Percentiles rank a stretch among this genome's conserved stretches.
phyloP scores from a whole-genome alignment of 2,113 vertebrate genomes.

The Xyrauchen texanus region DNA sequence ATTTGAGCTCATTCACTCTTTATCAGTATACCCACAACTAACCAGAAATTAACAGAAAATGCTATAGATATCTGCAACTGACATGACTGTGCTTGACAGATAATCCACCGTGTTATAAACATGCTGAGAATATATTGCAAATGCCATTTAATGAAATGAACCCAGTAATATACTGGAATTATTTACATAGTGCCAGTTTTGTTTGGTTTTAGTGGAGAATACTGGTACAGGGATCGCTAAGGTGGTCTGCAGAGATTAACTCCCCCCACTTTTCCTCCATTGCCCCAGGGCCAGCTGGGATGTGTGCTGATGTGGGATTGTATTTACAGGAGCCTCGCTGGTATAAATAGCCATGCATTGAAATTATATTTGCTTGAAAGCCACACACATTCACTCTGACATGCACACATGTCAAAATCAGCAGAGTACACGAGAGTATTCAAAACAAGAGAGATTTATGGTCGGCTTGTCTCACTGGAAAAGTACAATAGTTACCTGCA shows the following conservation, averaged over 20 bases:
- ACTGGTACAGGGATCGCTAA: constrained; percentile 60
- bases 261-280: constrained; percentile 39
- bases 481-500: neutral
- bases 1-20: neutral
- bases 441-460: constrained; percentile 23
- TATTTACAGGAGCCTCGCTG: constrained; percentile 47
- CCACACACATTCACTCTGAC: constrained; percentile 18
- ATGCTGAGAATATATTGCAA: constrained; percentile 36
- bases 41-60: neutral
- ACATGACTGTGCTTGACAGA: constrained; percentile 56
- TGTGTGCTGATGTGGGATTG: constrained; percentile 53
- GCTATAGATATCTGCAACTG: constrained; percentile 35
- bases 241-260: constrained; percentile 71
- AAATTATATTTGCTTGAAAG: constrained; percentile 46
- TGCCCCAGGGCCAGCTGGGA: constrained; percentile 57
- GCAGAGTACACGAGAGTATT: constrained; percentile 28
- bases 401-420: constrained; percentile 25
- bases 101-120: constrained; percentile 43
- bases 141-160: constrained; percentile 49
- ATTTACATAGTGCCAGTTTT: constrained; percentile 62
- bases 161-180: constrained; percentile 53
- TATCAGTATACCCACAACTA: constrained; percentile 9
- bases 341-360: constrained; percentile 58
- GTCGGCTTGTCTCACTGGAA: neutral
- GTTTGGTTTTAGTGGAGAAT: constrained; percentile 59